Evolutionary conservation across 2,113 vertebrate species (phyloP).

Genomic region (Mesoclemmys tuberculata): DNA sequence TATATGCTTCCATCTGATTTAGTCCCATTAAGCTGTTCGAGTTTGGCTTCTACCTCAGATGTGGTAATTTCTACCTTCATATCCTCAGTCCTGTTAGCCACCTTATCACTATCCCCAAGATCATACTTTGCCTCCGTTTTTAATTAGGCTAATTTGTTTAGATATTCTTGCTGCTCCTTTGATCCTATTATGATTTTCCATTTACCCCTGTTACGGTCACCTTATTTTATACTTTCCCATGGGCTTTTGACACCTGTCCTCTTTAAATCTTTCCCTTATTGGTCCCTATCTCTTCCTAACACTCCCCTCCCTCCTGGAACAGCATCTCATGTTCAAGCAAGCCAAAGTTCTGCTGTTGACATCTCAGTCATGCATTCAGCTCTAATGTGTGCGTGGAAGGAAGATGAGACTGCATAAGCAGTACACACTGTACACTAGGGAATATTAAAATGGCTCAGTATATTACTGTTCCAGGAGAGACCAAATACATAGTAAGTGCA

Average conservation of each 20-base stretch:
- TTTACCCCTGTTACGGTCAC: neutral
- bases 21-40: too few relatives aligned
- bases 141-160: too few relatives aligned
- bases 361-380: neutral
- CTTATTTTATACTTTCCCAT: neutral
- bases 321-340: neutral
- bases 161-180: neutral
- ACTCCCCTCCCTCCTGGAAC: neutral
- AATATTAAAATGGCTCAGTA: neutral
- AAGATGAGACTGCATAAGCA: neutral
- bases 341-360: neutral
- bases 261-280: neutral
- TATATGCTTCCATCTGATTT: too few relatives aligned
- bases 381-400: rapidly evolving
- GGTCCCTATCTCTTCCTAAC: neutral
- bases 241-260: too few relatives aligned
- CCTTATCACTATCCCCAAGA: too few relatives aligned
- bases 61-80: too few relatives aligned
- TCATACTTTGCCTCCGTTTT: too few relatives aligned
- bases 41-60: too few relatives aligned
- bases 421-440: neutral
- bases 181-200: neutral
- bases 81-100: too few relatives aligned
- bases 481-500: neutral
- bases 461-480: neutral